Evolutionary conservation across 2,113 vertebrate species (phyloP), one percentile per base, ranked within the genome.

Genomic region (Sarotherodon lohbergeri): DNA sequence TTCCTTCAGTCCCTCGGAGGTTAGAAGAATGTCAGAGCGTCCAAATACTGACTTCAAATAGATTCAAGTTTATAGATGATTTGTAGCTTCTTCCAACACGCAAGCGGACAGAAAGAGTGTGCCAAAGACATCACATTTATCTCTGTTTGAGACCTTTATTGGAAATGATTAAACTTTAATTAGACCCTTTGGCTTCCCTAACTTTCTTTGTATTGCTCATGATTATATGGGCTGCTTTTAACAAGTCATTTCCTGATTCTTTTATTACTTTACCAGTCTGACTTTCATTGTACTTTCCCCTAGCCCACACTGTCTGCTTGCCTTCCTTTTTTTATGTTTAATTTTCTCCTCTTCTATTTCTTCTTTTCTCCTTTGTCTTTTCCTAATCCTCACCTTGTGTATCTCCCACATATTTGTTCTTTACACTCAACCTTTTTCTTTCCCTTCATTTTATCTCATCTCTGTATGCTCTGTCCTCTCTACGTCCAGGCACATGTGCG

Each of bases 151-250:
- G 81, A 84, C 59, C 6, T 68, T 81, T 43, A 54, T 10, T 43
- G n/a, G 10, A 90, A 78, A 81, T 59, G 5, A 81, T 86, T 63
- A 32, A 81, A 85, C 56, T 87, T 89, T 91, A 90, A 90, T 90
- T 82, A 81, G 76, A 71, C 22, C 43, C 19, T 43, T 76, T 39
- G 55, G 55, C 86, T 92, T 14, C 24, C 24, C 27, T 71, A 61
- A 46, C 32, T 86, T 80, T 29, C 39, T 55, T 48, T 80, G 11
- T 56, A n/a, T 78, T 9, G 4, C 19, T 82, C 46, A 29, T 90
- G 84, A 76, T 63, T 68, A 43, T 71, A 80, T 43, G 13, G 34
- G 50, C 41, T 43, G 52, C n/a, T 79, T 86, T 80, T 59, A 81
- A 81, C 36, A 52, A 82, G 32, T 34, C 13, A 73, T 79, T 61